Percentiles rank a stretch among this genome's conserved stretches.
These are phyloP conservation scores for Odontocolon sp. DNA, from an alignment of 2,888 invertebrate genomes.

Conservation along the genomic window DNA sequence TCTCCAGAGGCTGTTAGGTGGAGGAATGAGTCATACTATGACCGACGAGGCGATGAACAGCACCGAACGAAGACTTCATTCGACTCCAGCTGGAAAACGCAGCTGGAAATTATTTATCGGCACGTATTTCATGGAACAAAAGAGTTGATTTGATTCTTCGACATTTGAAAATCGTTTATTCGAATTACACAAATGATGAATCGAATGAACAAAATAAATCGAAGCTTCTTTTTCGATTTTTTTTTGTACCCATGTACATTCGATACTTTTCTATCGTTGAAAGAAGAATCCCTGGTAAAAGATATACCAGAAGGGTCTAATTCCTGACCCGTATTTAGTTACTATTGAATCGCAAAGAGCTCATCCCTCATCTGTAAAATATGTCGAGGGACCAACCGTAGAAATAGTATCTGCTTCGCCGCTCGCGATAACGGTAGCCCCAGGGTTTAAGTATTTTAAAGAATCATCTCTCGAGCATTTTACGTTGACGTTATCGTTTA, in stretches of 20 bases:
- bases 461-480: conserved; percentile 29
- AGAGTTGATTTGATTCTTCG: too few species aligned
- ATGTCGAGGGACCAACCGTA: conserved; percentile 2
- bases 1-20: background rate
- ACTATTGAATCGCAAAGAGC: conserved; percentile 38
- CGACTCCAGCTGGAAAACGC: background rate
- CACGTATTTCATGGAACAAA: conserved; percentile 15
- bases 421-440: conserved; percentile 33
- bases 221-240: background rate
- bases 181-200: background rate
- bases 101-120: conserved; percentile 31
- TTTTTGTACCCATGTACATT: conserved; percentile 5
- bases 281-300: background rate
- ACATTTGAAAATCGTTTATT: too few species aligned
- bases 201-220: too few species aligned
- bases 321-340: conserved; percentile 48
- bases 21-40: conserved; percentile 32
- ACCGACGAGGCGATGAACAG: conserved; percentile 34
- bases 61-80: background rate
- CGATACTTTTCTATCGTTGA: conserved; percentile 18
- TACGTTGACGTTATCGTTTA: conserved; percentile 24
- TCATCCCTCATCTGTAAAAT: conserved; percentile 12
- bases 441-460: conserved; percentile 29
- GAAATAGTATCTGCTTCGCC: conserved; percentile 13
- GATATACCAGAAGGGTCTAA: conserved; percentile 13